Conservation (phyloP, 2,888 invertebrate genomes). For the Agapetus fuscipes region DNA sequence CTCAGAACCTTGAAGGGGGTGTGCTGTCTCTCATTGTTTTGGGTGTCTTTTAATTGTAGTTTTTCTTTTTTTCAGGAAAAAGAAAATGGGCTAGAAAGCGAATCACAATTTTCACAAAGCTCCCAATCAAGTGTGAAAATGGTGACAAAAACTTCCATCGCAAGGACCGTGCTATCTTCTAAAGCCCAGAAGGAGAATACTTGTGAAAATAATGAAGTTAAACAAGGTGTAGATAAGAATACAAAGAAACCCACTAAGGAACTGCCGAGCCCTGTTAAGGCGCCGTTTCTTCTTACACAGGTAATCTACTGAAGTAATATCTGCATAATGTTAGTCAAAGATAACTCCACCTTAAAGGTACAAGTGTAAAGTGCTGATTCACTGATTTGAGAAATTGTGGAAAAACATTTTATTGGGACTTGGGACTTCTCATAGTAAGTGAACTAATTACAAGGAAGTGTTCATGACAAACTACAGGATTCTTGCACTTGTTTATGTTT, state of each 20-base stretch:
- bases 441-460: too few relatives aligned
- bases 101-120: slow-evolving; percentile 6
- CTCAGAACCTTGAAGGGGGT: neutral
- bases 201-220: slow-evolving; percentile 24
- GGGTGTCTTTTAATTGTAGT: slow-evolving; percentile 1
- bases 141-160: slow-evolving; percentile 2
- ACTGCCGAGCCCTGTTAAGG: slow-evolving; percentile 35
- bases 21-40: neutral
- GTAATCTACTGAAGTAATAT: slow-evolving; percentile 25
- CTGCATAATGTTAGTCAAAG: too few relatives aligned
- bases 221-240: slow-evolving; percentile 13
- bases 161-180: too few relatives aligned
- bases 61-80: slow-evolving; percentile 31
- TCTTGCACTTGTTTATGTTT: too few relatives aligned
- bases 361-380: too few relatives aligned
- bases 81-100: slow-evolving; percentile 26
- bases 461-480: too few relatives aligned
- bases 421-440: too few relatives aligned
- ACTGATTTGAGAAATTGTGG: too few relatives aligned
- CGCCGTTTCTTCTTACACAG: slow-evolving; percentile 36
- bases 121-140: neutral
- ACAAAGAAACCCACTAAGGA: slow-evolving; percentile 33
- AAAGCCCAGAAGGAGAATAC: neutral
- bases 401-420: too few relatives aligned
- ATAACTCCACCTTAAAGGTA: too few relatives aligned